Conservation (phyloP, 2,113 vertebrate genomes). For the Nothoprocta perdicaria region DNA sequence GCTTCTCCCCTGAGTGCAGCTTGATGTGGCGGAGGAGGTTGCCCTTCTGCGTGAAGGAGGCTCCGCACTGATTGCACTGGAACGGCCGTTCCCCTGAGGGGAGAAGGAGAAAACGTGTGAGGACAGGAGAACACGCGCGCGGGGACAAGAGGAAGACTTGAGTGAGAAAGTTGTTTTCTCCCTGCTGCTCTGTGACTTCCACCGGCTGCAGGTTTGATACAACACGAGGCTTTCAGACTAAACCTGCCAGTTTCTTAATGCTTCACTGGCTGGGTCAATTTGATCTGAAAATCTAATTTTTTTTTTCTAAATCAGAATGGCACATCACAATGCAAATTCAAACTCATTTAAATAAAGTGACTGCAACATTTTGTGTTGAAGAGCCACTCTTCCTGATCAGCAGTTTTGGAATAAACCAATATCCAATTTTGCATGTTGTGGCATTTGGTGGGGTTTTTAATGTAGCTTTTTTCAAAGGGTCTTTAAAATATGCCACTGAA, state of each 20-base stretch:
- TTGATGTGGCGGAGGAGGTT: constrained; percentile 99
- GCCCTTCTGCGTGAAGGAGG: constrained; percentile 98
- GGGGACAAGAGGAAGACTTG: constrained; percentile 73
- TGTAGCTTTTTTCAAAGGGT: constrained; percentile 93
- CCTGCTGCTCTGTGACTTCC: constrained; percentile 82
- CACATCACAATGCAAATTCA: constrained; percentile 99
- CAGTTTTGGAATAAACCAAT: constrained; percentile 99
- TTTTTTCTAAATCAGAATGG: constrained; percentile 98
- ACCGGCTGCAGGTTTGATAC: constrained; percentile 91
- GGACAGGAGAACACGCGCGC: constrained; percentile 13
- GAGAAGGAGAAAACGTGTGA: constrained; percentile 60
- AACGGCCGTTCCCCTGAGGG: constrained; percentile 93
- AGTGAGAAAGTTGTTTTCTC: constrained; percentile 81
- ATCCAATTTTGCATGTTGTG: constrained; percentile 98
- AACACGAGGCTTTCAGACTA: constrained; percentile 97
- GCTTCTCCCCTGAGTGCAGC: constrained; percentile 97
- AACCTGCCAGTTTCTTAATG: constrained; percentile 98
- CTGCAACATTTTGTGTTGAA: constrained; percentile 99
- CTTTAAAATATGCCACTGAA: constrained; percentile 99
- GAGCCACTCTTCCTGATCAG: constrained; percentile 99
- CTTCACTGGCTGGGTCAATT: constrained; percentile 99
- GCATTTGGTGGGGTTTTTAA: constrained; percentile 98
- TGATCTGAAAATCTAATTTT: constrained; percentile 99
- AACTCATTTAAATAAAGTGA: constrained; percentile 99
- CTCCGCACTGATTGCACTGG: constrained; percentile 97